phyloP scores from a whole-genome alignment of 2,113 vertebrate species.

The Larimichthys crocea region DNA sequence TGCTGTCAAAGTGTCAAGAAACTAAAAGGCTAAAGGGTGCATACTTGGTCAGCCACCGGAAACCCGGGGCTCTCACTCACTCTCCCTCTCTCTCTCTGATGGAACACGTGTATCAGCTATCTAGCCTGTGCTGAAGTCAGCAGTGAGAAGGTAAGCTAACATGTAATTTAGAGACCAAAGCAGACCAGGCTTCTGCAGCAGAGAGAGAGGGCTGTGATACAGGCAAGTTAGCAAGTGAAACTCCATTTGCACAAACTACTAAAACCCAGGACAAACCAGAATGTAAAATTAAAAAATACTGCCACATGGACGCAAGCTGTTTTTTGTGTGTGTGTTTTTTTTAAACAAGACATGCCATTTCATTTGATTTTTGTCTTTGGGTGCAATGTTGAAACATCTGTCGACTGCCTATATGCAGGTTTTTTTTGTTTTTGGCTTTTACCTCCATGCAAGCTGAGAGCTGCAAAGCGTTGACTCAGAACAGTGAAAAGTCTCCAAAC shows the following conservation, averaged over 20 bases:
- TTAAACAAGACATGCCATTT: neutral
- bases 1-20: slow-evolving; percentile 35
- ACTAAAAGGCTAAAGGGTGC: slow-evolving; percentile 33
- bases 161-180: slow-evolving; percentile 71
- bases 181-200: slow-evolving; percentile 36
- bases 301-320: slow-evolving; percentile 37
- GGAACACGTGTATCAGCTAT: slow-evolving; percentile 82
- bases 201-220: slow-evolving; percentile 32
- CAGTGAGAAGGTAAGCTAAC: slow-evolving; percentile 72
- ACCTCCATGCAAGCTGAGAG: slow-evolving; percentile 38
- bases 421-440: slow-evolving; percentile 16
- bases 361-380: slow-evolving; percentile 17
- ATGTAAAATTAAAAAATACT: slow-evolving; percentile 18
- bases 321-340: neutral
- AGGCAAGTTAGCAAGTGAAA: slow-evolving; percentile 23
- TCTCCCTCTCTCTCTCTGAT: slow-evolving; percentile 39
- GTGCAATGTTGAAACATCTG: slow-evolving; percentile 38
- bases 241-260: slow-evolving; percentile 17
- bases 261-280: slow-evolving; percentile 16
- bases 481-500: slow-evolving; percentile 61
- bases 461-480: slow-evolving; percentile 46
- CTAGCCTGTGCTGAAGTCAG: slow-evolving; percentile 76
- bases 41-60: slow-evolving; percentile 74
- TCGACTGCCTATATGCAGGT: slow-evolving; percentile 36
- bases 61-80: slow-evolving; percentile 40